Conservation (phyloP, 2,113 vertebrate genomes). For the Trachemys scripta region DNA sequence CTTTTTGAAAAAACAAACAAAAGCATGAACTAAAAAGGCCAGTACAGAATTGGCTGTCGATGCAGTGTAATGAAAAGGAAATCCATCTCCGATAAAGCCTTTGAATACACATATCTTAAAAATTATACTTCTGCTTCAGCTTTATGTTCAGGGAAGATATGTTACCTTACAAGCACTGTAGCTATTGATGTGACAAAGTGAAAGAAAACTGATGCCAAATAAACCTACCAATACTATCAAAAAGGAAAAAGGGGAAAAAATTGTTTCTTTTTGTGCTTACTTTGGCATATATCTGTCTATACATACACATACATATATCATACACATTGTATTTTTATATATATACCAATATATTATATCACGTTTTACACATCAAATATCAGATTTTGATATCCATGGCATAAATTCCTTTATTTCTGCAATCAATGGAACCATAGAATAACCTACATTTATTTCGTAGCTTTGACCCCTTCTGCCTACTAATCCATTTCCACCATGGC, state of each 20-base stretch:
- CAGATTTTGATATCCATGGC: neutral
- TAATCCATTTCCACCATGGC: neutral
- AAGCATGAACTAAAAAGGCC: neutral
- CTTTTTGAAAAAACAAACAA: neutral
- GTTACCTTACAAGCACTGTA: neutral
- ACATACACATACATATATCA: neutral
- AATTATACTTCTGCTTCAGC: conserved; percentile 27
- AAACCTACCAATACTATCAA: neutral
- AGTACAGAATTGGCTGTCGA: neutral
- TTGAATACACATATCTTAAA: conserved; percentile 12
- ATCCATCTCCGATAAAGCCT: conserved; percentile 17
- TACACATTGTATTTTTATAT: neutral
- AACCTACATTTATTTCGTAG: neutral
- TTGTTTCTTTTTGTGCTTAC: neutral
- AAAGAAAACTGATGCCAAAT: conserved; percentile 6
- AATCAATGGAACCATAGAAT: neutral
- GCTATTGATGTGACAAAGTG: neutral
- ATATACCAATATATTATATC: neutral
- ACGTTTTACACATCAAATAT: neutral
- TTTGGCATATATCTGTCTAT: neutral
- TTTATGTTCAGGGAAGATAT: conserved; percentile 26
- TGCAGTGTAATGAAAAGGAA: conserved; percentile 10
- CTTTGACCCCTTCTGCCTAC: neutral
- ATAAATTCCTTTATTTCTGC: neutral
- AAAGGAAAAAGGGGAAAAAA: neutral